Percentiles rank a stretch among this genome's conserved stretches.
Conservation (phyloP, 2,888 invertebrate genomes). For the Pachycephus smyrnensis region DNA sequence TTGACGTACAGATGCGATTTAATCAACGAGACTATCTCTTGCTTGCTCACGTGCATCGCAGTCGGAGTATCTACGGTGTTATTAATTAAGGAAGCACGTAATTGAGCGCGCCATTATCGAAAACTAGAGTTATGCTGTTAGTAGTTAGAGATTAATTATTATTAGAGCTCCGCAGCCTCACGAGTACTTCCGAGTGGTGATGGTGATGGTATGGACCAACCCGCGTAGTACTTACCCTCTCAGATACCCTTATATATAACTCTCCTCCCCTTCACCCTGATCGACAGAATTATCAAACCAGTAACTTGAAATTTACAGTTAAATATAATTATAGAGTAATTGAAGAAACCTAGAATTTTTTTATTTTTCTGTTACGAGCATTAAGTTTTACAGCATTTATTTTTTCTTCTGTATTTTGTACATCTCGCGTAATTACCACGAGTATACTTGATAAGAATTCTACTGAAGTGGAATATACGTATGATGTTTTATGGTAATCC, state of each 20-base stretch:
- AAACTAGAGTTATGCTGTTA: slow-evolving; percentile 40
- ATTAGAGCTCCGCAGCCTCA: slow-evolving; percentile 33
- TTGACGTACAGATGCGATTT: slow-evolving; percentile 15
- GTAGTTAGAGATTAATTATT: slow-evolving; percentile 46
- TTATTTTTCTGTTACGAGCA: neutral
- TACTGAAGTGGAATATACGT: neutral
- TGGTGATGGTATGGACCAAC: neutral
- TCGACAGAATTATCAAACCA: neutral
- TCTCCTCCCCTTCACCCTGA: neutral
- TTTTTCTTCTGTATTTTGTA: too few relatives aligned
- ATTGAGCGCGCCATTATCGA: slow-evolving; percentile 41
- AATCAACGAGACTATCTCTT: slow-evolving; percentile 14
- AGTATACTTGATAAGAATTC: neutral
- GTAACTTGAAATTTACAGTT: neutral
- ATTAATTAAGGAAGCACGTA: slow-evolving; percentile 42
- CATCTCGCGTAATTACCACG: neutral
- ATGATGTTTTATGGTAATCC: neutral
- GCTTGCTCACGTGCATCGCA: slow-evolving; percentile 8
- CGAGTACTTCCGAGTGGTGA: slow-evolving; percentile 24
- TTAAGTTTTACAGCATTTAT: neutral
- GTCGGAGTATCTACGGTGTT: slow-evolving; percentile 23
- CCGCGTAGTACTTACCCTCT: neutral
- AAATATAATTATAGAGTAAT: neutral
- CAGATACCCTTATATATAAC: neutral
- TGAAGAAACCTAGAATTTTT: neutral